These are phyloP conservation scores for Scaptomyza caliginosa DNA, from an alignment of 2,888 invertebrate genomes.

Conservation along the genomic window DNA sequence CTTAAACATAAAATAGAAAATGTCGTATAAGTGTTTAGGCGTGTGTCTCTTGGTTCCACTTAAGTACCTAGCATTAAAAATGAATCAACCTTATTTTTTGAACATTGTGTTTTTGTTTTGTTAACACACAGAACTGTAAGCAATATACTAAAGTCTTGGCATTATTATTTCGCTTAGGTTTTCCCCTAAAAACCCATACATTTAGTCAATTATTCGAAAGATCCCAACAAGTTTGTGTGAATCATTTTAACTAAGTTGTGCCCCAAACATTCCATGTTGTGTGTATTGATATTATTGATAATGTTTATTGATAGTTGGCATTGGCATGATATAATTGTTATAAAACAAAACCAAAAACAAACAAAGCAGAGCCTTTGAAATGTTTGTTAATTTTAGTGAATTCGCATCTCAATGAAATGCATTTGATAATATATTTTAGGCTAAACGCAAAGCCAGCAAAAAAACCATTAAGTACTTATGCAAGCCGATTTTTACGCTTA, in stretches of 20 bases:
- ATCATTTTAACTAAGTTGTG: conserved; percentile 37
- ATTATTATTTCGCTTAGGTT: conserved; percentile 10
- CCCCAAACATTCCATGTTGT: conserved; percentile 55
- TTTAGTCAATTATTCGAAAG: conserved; percentile 67
- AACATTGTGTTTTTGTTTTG: conserved; percentile 13
- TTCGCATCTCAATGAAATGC: conserved; percentile 37
- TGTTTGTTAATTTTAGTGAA: conserved; percentile 28
- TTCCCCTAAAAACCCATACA: conserved; percentile 1
- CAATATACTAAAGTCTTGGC: conserved; percentile 54
- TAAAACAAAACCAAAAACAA: not conserved
- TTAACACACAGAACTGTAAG: conserved; percentile 38
- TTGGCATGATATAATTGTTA: conserved; percentile 13
- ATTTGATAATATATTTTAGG: conserved; percentile 57
- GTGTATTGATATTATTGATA: conserved; percentile 43
- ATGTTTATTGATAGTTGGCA: conserved; percentile 14
- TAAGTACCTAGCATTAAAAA: conserved; percentile 15
- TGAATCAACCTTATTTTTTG: conserved; percentile 6
- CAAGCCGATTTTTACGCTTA: conserved; percentile 56
- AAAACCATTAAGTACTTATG: conserved; percentile 49
- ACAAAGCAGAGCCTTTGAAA: conserved; percentile 17
- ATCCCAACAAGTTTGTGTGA: conserved; percentile 31
- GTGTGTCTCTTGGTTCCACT: conserved; percentile 19
- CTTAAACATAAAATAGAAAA: conserved; percentile 4
- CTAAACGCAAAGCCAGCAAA: conserved; percentile 33
- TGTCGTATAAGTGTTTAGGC: conserved; percentile 22